Evolutionary conservation across 2,113 vertebrate species (phyloP), one percentile per base, ranked within the genome.

Genomic region (Coryphaenoides rupestris): DNA sequence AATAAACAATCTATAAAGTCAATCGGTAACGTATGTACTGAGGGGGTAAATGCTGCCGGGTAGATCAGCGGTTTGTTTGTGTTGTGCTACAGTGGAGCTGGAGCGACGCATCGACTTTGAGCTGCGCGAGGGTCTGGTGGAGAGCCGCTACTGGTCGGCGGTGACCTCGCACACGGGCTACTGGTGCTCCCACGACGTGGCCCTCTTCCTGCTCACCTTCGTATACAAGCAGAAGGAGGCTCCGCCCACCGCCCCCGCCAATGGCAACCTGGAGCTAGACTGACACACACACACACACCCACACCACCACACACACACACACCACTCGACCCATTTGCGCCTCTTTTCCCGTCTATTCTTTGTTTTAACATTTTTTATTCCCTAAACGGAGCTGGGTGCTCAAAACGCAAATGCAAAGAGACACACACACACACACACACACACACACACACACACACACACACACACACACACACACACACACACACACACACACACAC

Each of bases 121-220:
- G 83, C 94, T 99, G 70, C 86, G 96, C 70, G 97, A 99, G 83
- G 96, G 96, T 72, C 84, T 99, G 2, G 96, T 99, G 85, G 95
- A 98, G 85, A 99, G 94, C 83, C 93, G 96, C 70, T 99, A 98
- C 68, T 99, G 96, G 97, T 99, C 97, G 0, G 94, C 96, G 0
- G 96, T 99, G 84, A 99, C 96, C 0, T 99, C 97, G 0, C 96
- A 99, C 85, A 99, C 97, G 19, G 93, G 95, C 66, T 99, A 99
- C 55, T 99, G 97, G 97, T 95, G 92, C 28, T 99, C 96, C 4
- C 92, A 95, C 76, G 97, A 99, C 65, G 92, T 99, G 7, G 96
- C 97, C 0, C 94, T 98, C 15, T 99, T 99, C 84, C 91, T 99
- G 16, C 88, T 99, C 66, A 96, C 96, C 63, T 99, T 99, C 88